Percentiles rank a stretch among this genome's conserved stretches.
Evolutionary conservation across 2,888 invertebrate genomes (phyloP).

Genomic region (Selenia dentaria): DNA sequence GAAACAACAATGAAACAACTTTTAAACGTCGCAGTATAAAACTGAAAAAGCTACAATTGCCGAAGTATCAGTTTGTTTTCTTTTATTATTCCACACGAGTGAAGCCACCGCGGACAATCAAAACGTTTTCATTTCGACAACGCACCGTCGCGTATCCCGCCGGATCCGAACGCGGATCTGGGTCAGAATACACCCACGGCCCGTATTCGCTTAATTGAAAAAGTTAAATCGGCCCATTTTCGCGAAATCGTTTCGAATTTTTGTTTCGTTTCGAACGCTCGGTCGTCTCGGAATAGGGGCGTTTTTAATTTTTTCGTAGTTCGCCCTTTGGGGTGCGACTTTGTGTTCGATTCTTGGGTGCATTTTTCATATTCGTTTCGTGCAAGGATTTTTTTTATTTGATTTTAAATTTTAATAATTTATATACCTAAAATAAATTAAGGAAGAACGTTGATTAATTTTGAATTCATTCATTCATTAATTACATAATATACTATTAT

Average conservation of each 20-base stretch:
- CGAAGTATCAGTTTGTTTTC: conserved; percentile 10
- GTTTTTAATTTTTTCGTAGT: conserved; percentile 22
- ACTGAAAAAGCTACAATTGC: background rate
- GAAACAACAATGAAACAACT: conserved; percentile 4
- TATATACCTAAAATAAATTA: no score
- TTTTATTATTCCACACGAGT: conserved; percentile 44
- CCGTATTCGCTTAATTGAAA: conserved; percentile 70
- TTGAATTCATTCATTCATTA: no score
- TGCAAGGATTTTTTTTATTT: no score
- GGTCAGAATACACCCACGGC: conserved; percentile 58
- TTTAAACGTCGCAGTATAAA: background rate
- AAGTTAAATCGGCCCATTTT: conserved; percentile 76
- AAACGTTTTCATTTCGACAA: conserved; percentile 61
- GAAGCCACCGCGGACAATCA: conserved; percentile 50
- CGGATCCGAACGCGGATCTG: conserved; percentile 44
- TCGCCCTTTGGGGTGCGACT: background rate
- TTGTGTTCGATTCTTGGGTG: conserved; percentile 14
- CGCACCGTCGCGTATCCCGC: conserved; percentile 51
- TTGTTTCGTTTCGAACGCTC: conserved; percentile 41
- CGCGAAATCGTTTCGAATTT: conserved; percentile 58
- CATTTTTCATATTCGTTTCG: conserved; percentile 6
- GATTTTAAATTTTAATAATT: no score
- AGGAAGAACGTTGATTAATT: no score
- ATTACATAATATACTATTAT: no score
- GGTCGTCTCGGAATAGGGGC: conserved; percentile 35